Evolutionary conservation across 2,888 invertebrate species (phyloP), one percentile per base, ranked within the genome.

Genomic region (Eugnorisma glareosa): DNA sequence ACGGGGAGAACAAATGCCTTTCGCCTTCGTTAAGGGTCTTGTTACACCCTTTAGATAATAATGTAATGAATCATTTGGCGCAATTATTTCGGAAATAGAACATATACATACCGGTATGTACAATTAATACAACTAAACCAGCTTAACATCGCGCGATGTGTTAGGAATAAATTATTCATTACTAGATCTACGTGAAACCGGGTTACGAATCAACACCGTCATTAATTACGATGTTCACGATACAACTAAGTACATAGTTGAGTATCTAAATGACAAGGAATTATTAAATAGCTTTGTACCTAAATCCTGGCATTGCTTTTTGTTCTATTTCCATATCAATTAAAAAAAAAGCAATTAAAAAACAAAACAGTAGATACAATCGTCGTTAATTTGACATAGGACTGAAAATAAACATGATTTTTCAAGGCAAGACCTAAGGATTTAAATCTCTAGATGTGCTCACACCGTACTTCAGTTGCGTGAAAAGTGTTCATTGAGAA

Each of bases 191-290:
- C 72, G 8, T 70, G 79, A 54, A 63, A 77, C 70, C 24, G 10
- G 18, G 79, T 77, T 63, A 77, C 43, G 40, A 70, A 77, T 77
- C 77, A 77, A 79, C 77, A 70, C 77, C 28, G 7, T 45, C 35
- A 70, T 45, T 63, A 37, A 79, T 74, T 73, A 73, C 24, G 51
- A 35, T 31, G n/a, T 15, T 59, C 48, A n/a, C 40, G 40, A 43
- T 37, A 63, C 43, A 70, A 43, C 61, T 77, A 35, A 66, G 48
- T 72, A 48, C 13, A 45, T 66, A 63, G 61, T 63, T 63, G 35
- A 63, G 37, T 63, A 63, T 11, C 31, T 48, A 61, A 2, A 69
- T 43, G 35, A 18, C 28, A 70, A 51, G 18, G 43, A 61, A 78
- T 78, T 51, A 68, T 69, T 61, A 6, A 78, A 24, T 35, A 3